A percentile compares a stretch with the other conserved stretches of the same genome.
phyloP scores from a whole-genome alignment of 2,888 invertebrate species.

The Oasisia sp. region DNA sequence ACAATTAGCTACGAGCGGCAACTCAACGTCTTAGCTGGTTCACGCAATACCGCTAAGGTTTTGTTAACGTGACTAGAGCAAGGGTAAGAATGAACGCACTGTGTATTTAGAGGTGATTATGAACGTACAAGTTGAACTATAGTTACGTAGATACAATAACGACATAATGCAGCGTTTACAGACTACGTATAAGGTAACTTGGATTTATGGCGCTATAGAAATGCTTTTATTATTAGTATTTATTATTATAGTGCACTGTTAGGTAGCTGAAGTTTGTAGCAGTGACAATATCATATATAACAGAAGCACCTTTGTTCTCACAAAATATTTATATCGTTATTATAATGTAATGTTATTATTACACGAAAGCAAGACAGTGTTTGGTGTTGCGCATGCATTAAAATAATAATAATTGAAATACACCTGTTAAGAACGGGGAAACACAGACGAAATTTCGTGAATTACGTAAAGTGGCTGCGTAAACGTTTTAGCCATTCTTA shows the following conservation, averaged over 20 bases:
- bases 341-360: neutral
- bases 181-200: too few species aligned
- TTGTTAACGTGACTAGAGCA: neutral
- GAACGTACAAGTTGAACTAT: neutral
- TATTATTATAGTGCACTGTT: neutral
- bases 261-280: neutral
- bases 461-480: too few species aligned
- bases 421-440: neutral
- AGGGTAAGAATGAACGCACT: neutral
- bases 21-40: neutral
- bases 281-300: neutral
- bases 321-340: neutral
- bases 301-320: neutral
- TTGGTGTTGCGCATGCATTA: neutral
- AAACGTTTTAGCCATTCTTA: too few species aligned
- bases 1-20: neutral
- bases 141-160: neutral
- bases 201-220: too few species aligned
- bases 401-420: neutral
- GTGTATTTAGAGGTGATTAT: neutral
- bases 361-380: neutral
- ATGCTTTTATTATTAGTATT: too few species aligned
- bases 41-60: neutral
- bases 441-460: too few species aligned
- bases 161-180: too few species aligned